Evolutionary conservation across 2,113 vertebrate genomes (phyloP).

Genomic region (Blennius ocellaris): DNA sequence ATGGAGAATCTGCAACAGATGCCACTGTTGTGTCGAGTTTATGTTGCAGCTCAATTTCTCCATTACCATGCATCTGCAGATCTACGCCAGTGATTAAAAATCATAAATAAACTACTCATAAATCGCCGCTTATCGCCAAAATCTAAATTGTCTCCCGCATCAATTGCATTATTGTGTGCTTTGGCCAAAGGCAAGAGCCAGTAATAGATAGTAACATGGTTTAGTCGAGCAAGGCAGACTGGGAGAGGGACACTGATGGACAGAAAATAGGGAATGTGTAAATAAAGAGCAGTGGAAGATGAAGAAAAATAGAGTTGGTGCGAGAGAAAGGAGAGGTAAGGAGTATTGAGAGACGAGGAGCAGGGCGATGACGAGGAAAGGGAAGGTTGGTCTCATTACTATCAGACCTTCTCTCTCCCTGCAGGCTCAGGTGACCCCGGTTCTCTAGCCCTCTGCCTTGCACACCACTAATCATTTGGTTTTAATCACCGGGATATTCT

Average conservation of each 20-base stretch:
- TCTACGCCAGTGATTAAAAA: slow-evolving; percentile 61
- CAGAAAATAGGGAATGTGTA: slow-evolving; percentile 47
- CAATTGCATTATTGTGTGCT: slow-evolving; percentile 62
- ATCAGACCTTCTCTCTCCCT: slow-evolving; percentile 75
- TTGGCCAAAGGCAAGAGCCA: slow-evolving; percentile 57
- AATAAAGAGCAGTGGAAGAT: slow-evolving; percentile 49
- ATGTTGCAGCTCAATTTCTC: slow-evolving; percentile 53
- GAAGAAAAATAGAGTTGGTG: slow-evolving; percentile 39
- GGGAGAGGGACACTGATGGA: slow-evolving; percentile 38
- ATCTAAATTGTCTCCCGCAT: slow-evolving; percentile 53
- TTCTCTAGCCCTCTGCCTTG: slow-evolving; percentile 69
- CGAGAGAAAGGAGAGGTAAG: slow-evolving; percentile 18
- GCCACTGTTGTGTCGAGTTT: slow-evolving; percentile 44
- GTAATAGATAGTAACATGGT: slow-evolving; percentile 67
- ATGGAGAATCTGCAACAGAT: slow-evolving; percentile 34
- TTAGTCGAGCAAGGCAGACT: slow-evolving; percentile 36
- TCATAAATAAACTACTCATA: slow-evolving; percentile 61
- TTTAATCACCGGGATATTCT: slow-evolving; percentile 85
- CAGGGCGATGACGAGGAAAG: slow-evolving; percentile 45
- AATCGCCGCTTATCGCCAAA: slow-evolving; percentile 67
- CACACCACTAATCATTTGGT: slow-evolving; percentile 83
- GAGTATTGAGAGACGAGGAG: slow-evolving; percentile 27
- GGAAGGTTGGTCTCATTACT: slow-evolving; percentile 83
- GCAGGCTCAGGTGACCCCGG: slow-evolving; percentile 79
- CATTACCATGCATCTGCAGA: slow-evolving; percentile 61